Evolutionary conservation across 2,113 vertebrate genomes (phyloP).

Genomic region (Podarcis raffonei): DNA sequence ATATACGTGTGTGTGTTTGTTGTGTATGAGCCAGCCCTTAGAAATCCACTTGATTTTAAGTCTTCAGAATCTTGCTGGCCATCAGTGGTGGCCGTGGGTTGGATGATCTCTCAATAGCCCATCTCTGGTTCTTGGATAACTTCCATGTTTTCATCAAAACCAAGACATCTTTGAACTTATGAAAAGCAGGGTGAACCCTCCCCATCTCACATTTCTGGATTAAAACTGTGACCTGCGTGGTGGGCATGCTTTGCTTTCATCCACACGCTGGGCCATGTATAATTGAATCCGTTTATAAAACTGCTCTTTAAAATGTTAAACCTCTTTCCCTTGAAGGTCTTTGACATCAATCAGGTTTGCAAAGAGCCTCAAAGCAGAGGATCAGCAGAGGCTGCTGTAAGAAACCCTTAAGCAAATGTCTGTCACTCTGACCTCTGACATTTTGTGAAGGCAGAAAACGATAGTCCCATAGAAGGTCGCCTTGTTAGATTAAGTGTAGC

Average conservation of each 20-base stretch:
- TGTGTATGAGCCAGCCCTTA: neutral
- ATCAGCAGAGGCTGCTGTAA: neutral
- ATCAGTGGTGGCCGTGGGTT: neutral
- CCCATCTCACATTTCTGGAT: neutral
- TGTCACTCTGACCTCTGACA: neutral
- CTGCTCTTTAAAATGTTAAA: slow-evolving; percentile 21
- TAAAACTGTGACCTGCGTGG: neutral
- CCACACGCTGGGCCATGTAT: neutral
- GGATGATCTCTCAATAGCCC: neutral
- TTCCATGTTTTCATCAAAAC: neutral
- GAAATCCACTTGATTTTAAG: neutral
- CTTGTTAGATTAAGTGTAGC: neutral
- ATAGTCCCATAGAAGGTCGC: neutral
- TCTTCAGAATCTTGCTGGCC: neutral
- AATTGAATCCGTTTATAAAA: neutral
- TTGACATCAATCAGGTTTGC: slow-evolving; percentile 21
- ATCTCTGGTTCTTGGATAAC: neutral
- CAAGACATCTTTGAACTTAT: neutral
- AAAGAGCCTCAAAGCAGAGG: neutral
- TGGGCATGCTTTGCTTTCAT: neutral
- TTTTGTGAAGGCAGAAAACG: neutral
- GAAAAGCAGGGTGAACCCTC: neutral
- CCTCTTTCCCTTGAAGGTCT: slow-evolving; percentile 33
- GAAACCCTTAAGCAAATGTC: slow-evolving; percentile 6
- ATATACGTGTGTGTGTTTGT: neutral